Conservation (phyloP, 2,113 vertebrate genomes). For the Nerophis ophidion region DNA sequence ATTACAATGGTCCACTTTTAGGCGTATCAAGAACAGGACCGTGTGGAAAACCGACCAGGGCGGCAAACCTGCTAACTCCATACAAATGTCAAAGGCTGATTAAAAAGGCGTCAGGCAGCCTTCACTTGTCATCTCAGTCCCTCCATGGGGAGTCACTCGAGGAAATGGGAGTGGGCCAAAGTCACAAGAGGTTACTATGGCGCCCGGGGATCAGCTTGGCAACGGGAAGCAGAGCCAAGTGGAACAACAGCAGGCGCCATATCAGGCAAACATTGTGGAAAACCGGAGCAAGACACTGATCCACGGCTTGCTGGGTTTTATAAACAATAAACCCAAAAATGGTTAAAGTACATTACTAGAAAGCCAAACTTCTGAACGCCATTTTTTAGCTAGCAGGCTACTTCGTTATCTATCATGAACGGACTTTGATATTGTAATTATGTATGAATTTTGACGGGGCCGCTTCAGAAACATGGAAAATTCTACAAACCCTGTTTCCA, state of each 20-base stretch:
- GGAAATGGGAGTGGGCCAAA: slow-evolving; percentile 31
- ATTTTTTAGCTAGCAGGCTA: not conserved
- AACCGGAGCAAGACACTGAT: too few species aligned
- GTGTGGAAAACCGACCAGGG: too few species aligned
- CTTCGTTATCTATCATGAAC: not conserved
- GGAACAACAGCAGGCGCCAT: slow-evolving; percentile 1
- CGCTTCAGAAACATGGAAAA: too few species aligned
- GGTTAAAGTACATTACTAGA: too few species aligned
- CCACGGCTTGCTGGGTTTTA: too few species aligned
- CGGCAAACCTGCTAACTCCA: not conserved
- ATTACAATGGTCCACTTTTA: too few species aligned
- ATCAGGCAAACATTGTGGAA: not conserved
- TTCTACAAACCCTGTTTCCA: too few species aligned
- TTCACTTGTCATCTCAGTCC: slow-evolving; percentile 6
- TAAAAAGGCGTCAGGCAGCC: slow-evolving; percentile 33
- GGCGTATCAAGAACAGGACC: too few species aligned
- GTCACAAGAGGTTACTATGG: slow-evolving; percentile 42
- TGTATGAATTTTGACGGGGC: too few species aligned
- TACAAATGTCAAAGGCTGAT: slow-evolving; percentile 43
- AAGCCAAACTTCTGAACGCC: not conserved
- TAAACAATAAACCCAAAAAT: too few species aligned
- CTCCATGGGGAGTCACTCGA: slow-evolving; percentile 27
- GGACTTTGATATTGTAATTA: not conserved
- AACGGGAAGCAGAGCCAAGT: slow-evolving; percentile 28
- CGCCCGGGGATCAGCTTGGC: slow-evolving; percentile 34